Conservation (phyloP, 1,140 invertebrate genomes). For the Pseudomyrmex sp. region DNA sequence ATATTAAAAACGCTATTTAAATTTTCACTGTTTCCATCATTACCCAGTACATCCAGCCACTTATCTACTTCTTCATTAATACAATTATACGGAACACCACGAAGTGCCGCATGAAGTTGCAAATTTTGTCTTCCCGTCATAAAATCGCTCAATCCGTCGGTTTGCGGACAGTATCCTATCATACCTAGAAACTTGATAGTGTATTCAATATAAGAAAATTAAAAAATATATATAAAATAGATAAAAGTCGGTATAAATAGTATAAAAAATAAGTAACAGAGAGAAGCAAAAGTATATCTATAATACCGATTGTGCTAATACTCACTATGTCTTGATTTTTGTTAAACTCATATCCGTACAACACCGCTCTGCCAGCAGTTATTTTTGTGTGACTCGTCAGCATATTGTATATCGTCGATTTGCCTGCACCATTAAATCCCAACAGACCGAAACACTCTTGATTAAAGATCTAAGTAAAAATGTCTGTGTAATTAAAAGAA, state of each 20-base stretch:
- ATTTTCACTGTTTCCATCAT: conserved; percentile 9
- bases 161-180: conserved; percentile 94
- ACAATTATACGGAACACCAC: conserved; percentile 88
- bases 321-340: conserved; percentile 54
- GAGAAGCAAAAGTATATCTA: neutral
- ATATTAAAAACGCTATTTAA: too few species aligned
- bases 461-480: conserved; percentile 81
- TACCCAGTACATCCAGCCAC: conserved; percentile 87
- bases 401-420: conserved; percentile 95
- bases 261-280: neutral
- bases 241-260: neutral
- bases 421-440: conserved; percentile 92
- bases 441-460: conserved; percentile 96
- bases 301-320: neutral
- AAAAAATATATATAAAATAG: too few species aligned
- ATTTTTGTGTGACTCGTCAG: conserved; percentile 90
- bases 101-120: conserved; percentile 90
- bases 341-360: conserved; percentile 53
- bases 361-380: conserved; percentile 84
- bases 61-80: conserved; percentile 85
- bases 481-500: neutral
- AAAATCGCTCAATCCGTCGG: conserved; percentile 93
- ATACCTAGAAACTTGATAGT: conserved; percentile 69
- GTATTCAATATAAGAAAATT: neutral
- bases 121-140: conserved; percentile 93